phyloP scores from a whole-genome alignment of 2,888 invertebrate genomes.

The Hypercompe scribonia region DNA sequence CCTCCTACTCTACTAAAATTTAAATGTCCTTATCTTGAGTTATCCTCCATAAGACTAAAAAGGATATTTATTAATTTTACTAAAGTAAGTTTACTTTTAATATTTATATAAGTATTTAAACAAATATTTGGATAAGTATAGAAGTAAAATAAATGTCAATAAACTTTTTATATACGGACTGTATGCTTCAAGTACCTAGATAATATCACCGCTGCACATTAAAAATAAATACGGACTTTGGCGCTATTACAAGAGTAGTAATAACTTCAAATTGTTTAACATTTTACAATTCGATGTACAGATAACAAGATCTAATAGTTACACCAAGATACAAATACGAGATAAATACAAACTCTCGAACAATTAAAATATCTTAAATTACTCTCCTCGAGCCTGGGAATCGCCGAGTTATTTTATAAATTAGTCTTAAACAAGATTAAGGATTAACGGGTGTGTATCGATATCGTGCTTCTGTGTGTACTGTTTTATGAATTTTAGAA shows the following conservation, averaged over 20 bases:
- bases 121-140: not conserved
- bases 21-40: no score
- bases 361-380: slow-evolving; percentile 18
- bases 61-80: no score
- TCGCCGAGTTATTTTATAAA: slow-evolving; percentile 19
- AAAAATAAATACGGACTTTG: slow-evolving; percentile 15
- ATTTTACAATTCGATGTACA: slow-evolving; percentile 3
- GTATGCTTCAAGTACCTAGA: not conserved
- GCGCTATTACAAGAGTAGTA: slow-evolving; percentile 19
- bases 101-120: not conserved
- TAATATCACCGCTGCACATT: slow-evolving; percentile 3
- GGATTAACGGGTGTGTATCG: slow-evolving; percentile 17
- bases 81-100: no score
- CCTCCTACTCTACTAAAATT: no score
- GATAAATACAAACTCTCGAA: slow-evolving; percentile 11
- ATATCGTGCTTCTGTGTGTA: slow-evolving; percentile 24
- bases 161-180: not conserved
- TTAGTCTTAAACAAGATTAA: slow-evolving; percentile 41
- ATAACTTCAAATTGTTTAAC: slow-evolving; percentile 7
- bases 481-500: slow-evolving; percentile 36
- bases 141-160: not conserved
- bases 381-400: slow-evolving; percentile 5
- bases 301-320: slow-evolving; percentile 16
- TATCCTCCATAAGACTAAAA: no score
- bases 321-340: slow-evolving; percentile 18